Base-by-base conservation (phyloP, 2,113 vertebrate species). In the Rafetus swinhoei region DNA sequence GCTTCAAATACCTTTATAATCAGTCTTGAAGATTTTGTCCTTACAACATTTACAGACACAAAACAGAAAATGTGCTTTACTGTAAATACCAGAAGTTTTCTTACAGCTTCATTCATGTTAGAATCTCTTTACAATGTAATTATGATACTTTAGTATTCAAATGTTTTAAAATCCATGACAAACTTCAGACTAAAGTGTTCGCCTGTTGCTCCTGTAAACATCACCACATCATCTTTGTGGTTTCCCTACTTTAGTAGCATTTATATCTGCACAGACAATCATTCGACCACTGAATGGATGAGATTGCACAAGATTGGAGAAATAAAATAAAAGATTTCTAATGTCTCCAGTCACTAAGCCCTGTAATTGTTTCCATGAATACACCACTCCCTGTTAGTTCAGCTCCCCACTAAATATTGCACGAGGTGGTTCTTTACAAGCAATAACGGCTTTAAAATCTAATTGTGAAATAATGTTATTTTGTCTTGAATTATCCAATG, bases 281-380 rank as follows among this genome's bases (percentile, higher is more conserved):
- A 8, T 84, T 82, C 50, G 69, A 77, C 25, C 65, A 45, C 19
- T 29, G 27, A 94, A 86, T 72, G 80, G 39, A 5, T 32, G 93
- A 94, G 55, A 57, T 45, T 29, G 57, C 86, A 87, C 7, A 57
- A 4, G 11, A 27, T 0, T 69, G n/a, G 45, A 60, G 53, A 96
- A 96, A 85, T 55, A 94, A 89, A 79, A 5, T 72, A 83, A 54
- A 60, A 56, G 53, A 91, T 72, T 92, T 35, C 27, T 84, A 39
- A 83, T n/a, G 5, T 60, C 8, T 93, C 59, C 39, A 35, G 62
- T 15, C 95, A 88, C 76, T 65, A 89, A 93, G 6, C 12, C 54
- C 59, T 74, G 8, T 14, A 95, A 60, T 93, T 89, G 62, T 50
- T 90, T 35, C 18, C 85, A 82, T 90, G 91, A 84, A 3, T 24